Conservation (phyloP, 2,888 invertebrate genomes). For the Apoda limacodes region DNA sequence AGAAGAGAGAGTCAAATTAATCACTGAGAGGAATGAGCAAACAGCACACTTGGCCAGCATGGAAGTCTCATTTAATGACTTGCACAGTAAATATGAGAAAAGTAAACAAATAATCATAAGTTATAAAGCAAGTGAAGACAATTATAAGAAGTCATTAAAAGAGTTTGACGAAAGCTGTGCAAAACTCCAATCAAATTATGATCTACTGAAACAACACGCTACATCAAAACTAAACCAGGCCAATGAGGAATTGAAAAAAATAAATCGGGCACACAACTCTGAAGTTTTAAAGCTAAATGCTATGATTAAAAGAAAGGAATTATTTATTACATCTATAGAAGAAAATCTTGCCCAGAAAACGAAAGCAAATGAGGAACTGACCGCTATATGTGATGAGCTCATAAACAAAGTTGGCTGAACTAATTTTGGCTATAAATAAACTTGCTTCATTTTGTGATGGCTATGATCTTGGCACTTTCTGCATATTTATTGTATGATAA, state of each 20-base stretch:
- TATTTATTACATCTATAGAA: constrained; percentile 84
- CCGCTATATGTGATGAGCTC: constrained; percentile 93
- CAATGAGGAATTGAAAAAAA: constrained; percentile 84
- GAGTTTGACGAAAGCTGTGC: constrained; percentile 77
- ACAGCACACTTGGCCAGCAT: constrained; percentile 71
- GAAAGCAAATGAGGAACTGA: constrained; percentile 89
- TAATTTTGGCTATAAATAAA: constrained; percentile 26
- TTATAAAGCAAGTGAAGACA: constrained; percentile 74
- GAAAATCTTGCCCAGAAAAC: constrained; percentile 88
- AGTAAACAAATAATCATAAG: constrained; percentile 71
- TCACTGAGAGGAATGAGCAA: constrained; percentile 72
- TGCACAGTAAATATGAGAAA: constrained; percentile 75
- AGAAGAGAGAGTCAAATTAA: constrained; percentile 61
- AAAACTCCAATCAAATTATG: constrained; percentile 86
- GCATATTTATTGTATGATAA: constrained; percentile 32
- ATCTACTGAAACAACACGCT: constrained; percentile 88
- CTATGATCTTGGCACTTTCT: constrained; percentile 47
- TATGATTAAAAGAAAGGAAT: constrained; percentile 87
- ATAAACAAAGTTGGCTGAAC: constrained; percentile 72
- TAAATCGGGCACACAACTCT: constrained; percentile 78
- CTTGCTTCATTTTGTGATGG: constrained; percentile 31
- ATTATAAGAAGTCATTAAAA: constrained; percentile 74
- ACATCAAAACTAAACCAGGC: constrained; percentile 81
- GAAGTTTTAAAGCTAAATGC: constrained; percentile 90
- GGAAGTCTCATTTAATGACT: constrained; percentile 73